Evolutionary conservation across 2,888 invertebrate species (phyloP).

Genomic region (Archaeoteleia sp.): DNA sequence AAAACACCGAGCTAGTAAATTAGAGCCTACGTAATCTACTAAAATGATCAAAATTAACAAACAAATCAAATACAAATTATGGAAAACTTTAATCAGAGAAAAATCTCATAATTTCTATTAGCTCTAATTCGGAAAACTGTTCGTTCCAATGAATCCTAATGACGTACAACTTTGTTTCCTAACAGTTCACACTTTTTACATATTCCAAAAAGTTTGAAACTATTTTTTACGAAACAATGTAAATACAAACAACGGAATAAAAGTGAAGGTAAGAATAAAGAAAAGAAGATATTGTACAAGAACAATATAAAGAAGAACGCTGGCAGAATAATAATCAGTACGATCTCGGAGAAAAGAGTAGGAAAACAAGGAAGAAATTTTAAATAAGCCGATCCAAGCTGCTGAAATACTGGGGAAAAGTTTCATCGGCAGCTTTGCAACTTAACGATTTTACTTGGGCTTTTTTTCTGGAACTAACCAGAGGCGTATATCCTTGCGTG

Average conservation of each 20-base stretch:
- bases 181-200: conserved; percentile 20
- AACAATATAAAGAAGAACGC: conserved; percentile 24
- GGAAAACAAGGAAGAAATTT: conserved; percentile 24
- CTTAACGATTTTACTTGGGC: conserved; percentile 6
- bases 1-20: conserved; percentile 35
- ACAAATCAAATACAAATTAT: no score
- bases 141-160: no score
- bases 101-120: no score
- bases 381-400: conserved; percentile 19
- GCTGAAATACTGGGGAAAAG: conserved; percentile 15
- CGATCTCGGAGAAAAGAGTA: neutral
- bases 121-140: no score
- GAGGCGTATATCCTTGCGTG: neutral
- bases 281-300: conserved; percentile 6
- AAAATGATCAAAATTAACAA: no score
- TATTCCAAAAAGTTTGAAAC: conserved; percentile 11
- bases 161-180: neutral
- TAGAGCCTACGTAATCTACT: no score
- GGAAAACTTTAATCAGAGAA: no score
- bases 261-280: conserved; percentile 7
- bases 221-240: conserved; percentile 21
- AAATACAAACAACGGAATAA: neutral
- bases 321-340: conserved; percentile 19
- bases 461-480: neutral
- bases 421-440: conserved; percentile 15